Evolutionary conservation across 2,113 vertebrate species (phyloP), one percentile per base, ranked within the genome.

Genomic region (Romanogobio albipinnatus): DNA sequence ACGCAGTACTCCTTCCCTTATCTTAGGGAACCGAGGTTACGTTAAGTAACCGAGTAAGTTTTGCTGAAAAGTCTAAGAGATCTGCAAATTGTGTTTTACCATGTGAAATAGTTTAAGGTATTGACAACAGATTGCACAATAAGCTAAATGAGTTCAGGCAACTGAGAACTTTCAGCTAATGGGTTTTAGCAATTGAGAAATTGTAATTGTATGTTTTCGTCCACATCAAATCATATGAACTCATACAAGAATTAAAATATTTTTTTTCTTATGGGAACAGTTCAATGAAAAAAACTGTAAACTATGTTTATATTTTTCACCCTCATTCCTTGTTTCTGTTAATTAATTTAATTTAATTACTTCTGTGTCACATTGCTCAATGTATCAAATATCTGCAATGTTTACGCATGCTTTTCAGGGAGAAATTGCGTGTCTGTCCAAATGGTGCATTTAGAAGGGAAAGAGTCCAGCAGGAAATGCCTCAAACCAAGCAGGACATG

Each of bases 401-500:
- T 79, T 26, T 36, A 26, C 22, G 15, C 45, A 29, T 84, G 80
- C n/a, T 26, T 61, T 80, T 8, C 84, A 94, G 94, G 84, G 80
- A 66, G 24, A 86, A 86, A 66, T 76, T 58, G 10, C 56, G 87
- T 77, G 84, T 76, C 59, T 84, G 81, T 1, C 36, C 9, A 15
- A 86, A 76, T 81, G 86, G 89, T 0, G 3, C 47, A 49, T 80
- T 83, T 29, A 87, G 81, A 84, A 86, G 82, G 45, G 86, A 86
- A 0, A 11, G 73, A 14, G 80, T 89, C 15, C 81, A 71, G 10
- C 81, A 82, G 82, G 88, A 74, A 45, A 86, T 89, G 81, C 93
- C 94, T 82, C 90, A 33, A 3, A 94, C 93, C 59, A 93, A 93
- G 70, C 92, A 92, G 88, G 94, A 95, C 0, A 88, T 61, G 15